Evolutionary conservation across 2,113 vertebrate species (phyloP).

Genomic region (Hoplias malabaricus): DNA sequence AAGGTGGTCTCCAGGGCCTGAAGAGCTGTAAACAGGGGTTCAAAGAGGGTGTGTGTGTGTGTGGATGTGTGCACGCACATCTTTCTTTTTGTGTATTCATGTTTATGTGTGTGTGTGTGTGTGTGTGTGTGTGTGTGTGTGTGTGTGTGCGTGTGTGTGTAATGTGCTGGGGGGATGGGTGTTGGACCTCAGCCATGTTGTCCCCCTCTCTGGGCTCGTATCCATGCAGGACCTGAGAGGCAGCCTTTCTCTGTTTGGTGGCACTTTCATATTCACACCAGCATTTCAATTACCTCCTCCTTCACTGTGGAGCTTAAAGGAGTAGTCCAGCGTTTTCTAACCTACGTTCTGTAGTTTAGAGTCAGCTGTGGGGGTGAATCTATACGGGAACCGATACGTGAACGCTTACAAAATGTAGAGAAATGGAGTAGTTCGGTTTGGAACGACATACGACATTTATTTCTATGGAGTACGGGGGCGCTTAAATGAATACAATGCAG

Average conservation of each 20-base stretch:
- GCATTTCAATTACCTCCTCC: slow-evolving; percentile 71
- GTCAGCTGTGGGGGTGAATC: too few species aligned
- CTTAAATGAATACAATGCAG: too few species aligned
- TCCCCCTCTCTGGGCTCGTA: slow-evolving; percentile 72
- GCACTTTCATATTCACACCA: slow-evolving; percentile 60
- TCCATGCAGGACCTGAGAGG: slow-evolving; percentile 70
- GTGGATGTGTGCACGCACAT: slow-evolving; percentile 33
- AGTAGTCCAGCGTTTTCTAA: background rate
- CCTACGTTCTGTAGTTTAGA: background rate
- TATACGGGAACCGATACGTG: too few species aligned
- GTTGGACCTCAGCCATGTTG: slow-evolving; percentile 68
- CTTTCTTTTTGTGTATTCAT: slow-evolving; percentile 1
- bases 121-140: slow-evolving; percentile 40
- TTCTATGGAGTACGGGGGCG: too few species aligned
- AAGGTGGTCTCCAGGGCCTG: slow-evolving; percentile 36
- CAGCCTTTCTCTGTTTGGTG: slow-evolving; percentile 62
- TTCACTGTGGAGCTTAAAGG: slow-evolving; percentile 44
- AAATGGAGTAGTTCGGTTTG: too few species aligned
- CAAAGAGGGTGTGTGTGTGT: slow-evolving; percentile 23
- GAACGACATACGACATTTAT: too few species aligned
- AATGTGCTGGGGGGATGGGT: slow-evolving; percentile 53
- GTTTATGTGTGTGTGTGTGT: slow-evolving; percentile 38
- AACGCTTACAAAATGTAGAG: too few species aligned
- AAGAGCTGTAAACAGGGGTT: slow-evolving; percentile 51
- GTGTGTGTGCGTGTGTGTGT: slow-evolving; percentile 37